These are phyloP conservation scores for Vollenhovia emeryi DNA, from an alignment of 1,140 invertebrate species.

Conservation along the genomic window DNA sequence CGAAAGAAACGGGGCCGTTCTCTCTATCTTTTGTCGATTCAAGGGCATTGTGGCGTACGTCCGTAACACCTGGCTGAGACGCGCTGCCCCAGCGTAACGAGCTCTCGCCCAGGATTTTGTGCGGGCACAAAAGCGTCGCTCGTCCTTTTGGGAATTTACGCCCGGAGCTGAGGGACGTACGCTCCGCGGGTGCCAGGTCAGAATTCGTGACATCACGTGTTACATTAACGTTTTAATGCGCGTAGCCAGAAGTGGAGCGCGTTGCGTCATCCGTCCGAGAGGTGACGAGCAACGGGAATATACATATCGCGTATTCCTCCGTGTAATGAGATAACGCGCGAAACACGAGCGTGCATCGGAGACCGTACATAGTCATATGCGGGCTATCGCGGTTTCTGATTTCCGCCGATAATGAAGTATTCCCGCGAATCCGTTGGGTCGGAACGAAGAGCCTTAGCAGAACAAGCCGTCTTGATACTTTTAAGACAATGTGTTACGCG, in stretches of 20 bases:
- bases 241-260: background rate
- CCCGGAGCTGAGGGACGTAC: background rate
- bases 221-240: background rate
- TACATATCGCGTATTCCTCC: background rate
- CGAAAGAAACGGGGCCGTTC: background rate
- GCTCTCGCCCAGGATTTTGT: background rate
- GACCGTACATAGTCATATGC: background rate
- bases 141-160: background rate
- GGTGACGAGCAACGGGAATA: background rate
- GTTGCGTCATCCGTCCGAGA: background rate
- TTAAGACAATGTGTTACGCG: too few species aligned
- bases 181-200: background rate
- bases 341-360: background rate
- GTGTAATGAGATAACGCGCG: constrained; percentile 17
- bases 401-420: background rate
- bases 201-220: background rate
- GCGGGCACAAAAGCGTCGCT: background rate
- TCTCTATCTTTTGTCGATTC: background rate
- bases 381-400: background rate
- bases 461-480: too few species aligned
- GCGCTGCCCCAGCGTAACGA: background rate
- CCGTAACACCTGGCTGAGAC: constrained; percentile 33
- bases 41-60: background rate
- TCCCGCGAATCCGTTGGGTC: background rate
- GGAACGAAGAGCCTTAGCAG: too few species aligned